Base-by-base conservation (phyloP, 1,140 invertebrate genomes). In the Lepidurus packardi region DNA sequence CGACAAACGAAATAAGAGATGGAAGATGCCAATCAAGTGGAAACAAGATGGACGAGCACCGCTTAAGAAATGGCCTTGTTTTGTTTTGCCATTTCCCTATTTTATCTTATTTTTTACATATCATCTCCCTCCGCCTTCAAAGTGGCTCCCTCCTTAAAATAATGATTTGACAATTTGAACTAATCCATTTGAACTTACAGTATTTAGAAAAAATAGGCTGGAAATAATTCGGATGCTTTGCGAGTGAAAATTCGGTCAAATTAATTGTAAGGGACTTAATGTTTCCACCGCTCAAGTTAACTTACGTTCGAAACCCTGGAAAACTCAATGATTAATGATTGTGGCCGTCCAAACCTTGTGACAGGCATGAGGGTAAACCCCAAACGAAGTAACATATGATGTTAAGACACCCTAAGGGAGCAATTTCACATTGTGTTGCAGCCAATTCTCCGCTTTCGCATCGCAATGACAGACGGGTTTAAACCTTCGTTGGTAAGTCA, bases 1-100 rank as follows among this genome's bases (percentile, higher is more conserved):
- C 53, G 53, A 65, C 53, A 65, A 65, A 65, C 53, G 53, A 65
- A 65, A 65, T 65, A 65, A n/a, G 21, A 65, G 53, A 65, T 65
- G 53, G 53, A 65, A 65, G 53, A 65, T 65, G 53, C 53, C 53
- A 65, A 65, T 65, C 53, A 65, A 13, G 53, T n/a, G 21, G 21
- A 65, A 65, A 65, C 53, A 65, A 65, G 53, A 65, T 65, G 13
- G 53, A 65, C 53, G 8, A 65, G 53, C 53, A 65, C 53, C 21
- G 16, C 53, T 65, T 65, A 65, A 65, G 5, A 13, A 65, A 65
- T 34, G 34, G 34, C 34, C 34, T 34, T 34, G 34, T 34, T 21
- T 65, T 65, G 21, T 21, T 16, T 65, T 21, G 13, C 1, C 21
- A 7, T 65, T 65, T 16, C 53, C 53, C 13, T 16, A 65, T 7